Evolutionary conservation across 1,140 invertebrate genomes (phyloP).

Genomic region (Euglossa dilemma): DNA sequence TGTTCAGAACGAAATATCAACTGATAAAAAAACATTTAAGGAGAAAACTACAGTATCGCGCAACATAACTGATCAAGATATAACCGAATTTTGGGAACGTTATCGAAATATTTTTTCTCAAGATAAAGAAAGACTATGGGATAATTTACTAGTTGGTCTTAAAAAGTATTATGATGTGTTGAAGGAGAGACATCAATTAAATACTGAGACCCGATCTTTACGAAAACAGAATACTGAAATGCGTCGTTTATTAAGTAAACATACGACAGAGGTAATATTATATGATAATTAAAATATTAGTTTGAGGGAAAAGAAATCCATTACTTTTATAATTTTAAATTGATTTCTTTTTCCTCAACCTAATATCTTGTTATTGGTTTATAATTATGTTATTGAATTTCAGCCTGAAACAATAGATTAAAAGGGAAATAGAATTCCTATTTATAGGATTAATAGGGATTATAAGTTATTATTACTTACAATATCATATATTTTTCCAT

Average conservation of each 20-base stretch:
- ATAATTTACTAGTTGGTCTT: constrained; percentile 82
- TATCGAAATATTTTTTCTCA: constrained; percentile 80
- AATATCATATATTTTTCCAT: constrained; percentile 23
- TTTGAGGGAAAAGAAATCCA: too few species aligned
- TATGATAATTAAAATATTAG: constrained; percentile 12
- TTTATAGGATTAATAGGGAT: neutral
- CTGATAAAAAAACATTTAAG: constrained; percentile 60
- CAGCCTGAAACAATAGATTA: constrained; percentile 21
- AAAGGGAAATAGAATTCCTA: neutral
- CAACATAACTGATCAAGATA: constrained; percentile 79
- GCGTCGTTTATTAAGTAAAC: constrained; percentile 78
- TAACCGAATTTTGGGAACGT: constrained; percentile 82
- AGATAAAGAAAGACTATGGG: constrained; percentile 83
- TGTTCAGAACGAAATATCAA: constrained; percentile 67
- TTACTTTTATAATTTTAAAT: too few species aligned
- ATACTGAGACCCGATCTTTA: constrained; percentile 79
- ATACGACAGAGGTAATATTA: constrained; percentile 64
- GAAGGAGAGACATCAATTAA: constrained; percentile 82
- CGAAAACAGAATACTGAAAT: constrained; percentile 84
- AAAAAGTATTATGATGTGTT: constrained; percentile 83
- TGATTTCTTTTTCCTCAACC: too few species aligned
- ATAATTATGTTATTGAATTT: constrained; percentile 21
- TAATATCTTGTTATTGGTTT: neutral
- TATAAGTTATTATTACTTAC: constrained; percentile 16
- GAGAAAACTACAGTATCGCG: constrained; percentile 79